These are phyloP conservation scores for Hedychridium roseum DNA, from an alignment of 2,888 invertebrate species.

Conservation along the genomic window DNA sequence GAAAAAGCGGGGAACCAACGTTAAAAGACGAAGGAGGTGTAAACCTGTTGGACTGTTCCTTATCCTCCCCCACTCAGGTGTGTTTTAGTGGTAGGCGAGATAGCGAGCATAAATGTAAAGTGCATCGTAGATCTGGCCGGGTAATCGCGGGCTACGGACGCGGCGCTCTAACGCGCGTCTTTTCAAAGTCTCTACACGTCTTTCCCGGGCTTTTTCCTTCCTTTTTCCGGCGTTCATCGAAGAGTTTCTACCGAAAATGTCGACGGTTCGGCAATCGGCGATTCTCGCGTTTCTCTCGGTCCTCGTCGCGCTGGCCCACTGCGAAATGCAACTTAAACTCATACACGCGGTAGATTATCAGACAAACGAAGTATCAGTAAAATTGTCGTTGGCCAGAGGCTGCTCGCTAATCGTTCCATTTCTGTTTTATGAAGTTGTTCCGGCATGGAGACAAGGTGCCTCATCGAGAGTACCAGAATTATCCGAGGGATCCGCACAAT, in stretches of 20 bases:
- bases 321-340: slow-evolving; percentile 44
- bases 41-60: slow-evolving; percentile 43
- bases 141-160: slow-evolving; percentile 43
- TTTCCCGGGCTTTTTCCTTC: slow-evolving; percentile 14
- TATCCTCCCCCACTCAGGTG: slow-evolving; percentile 43
- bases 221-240: slow-evolving; percentile 11
- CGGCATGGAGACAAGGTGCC: slow-evolving; percentile 72
- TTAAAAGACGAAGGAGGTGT: slow-evolving; percentile 40
- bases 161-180: slow-evolving; percentile 17
- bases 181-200: slow-evolving; percentile 12
- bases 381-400: too few species aligned
- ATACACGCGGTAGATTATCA: slow-evolving; percentile 53
- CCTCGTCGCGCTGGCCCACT: slow-evolving; percentile 6
- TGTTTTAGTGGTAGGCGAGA: slow-evolving; percentile 34
- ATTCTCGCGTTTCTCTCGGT: slow-evolving; percentile 1
- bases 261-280: not conserved
- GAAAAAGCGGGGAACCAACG: slow-evolving; percentile 20
- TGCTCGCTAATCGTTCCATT: too few species aligned
- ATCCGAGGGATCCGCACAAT: slow-evolving; percentile 65
- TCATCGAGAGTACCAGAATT: slow-evolving; percentile 65
- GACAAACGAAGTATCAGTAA: too few species aligned
- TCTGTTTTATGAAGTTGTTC: slow-evolving; percentile 62
- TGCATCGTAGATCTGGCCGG: slow-evolving; percentile 40
- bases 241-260: slow-evolving; percentile 16
- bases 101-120: slow-evolving; percentile 37